Evolutionary conservation across 2,797 vertebrate genomes (phyloP), one percentile per base, ranked within the genome.

Genomic region (Danionella dracula): DNA sequence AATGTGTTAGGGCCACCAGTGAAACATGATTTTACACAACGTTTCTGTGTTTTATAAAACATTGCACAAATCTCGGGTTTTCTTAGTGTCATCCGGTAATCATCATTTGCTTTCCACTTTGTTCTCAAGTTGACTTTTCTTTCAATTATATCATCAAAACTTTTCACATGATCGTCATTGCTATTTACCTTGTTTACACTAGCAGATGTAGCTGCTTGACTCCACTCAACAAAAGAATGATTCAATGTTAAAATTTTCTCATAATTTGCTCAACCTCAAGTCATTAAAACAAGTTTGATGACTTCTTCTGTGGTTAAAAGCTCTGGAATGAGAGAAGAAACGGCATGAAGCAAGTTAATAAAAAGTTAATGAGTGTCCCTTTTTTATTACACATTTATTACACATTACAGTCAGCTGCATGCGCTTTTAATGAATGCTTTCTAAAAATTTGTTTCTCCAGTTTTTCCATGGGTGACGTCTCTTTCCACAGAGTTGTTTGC

Each of bases 401-500:
- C 35, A 50, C 4, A 9, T 41, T 6, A 31, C 23, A 11, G 12
- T 51, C 2, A 58, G 11, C 8, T 9, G 2, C 41, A 34, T 4
- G 4, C 56, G 6, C 3, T 44, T 17, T 29, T 49, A 1, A 29
- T 27, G 35, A 27, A 27, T 60, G 13, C 32, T 27, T 27, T 27
- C 23, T 3, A 27, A 27, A n/a, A 4, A 23, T 19, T 6, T 35
- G 6, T 50, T 21, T 32, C 12, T n/a, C 31, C 10, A 45, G 11
- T 55, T 62, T 46, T 41, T 38, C 17, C 27, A 17, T 41, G 20
- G 17, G 16, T 54, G 27, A 49, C 63, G 53, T 49, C 27, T 70
- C 63, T 74, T 79, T 80, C 12, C 60, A 75, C 29, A 70, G 38
- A 35, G 27, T 44, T 38, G 45, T 23, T 45, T 58, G 16, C 84